Evolutionary conservation across 2,113 vertebrate genomes (phyloP), one percentile per base, ranked within the genome.

Genomic region (Salminus brasiliensis): DNA sequence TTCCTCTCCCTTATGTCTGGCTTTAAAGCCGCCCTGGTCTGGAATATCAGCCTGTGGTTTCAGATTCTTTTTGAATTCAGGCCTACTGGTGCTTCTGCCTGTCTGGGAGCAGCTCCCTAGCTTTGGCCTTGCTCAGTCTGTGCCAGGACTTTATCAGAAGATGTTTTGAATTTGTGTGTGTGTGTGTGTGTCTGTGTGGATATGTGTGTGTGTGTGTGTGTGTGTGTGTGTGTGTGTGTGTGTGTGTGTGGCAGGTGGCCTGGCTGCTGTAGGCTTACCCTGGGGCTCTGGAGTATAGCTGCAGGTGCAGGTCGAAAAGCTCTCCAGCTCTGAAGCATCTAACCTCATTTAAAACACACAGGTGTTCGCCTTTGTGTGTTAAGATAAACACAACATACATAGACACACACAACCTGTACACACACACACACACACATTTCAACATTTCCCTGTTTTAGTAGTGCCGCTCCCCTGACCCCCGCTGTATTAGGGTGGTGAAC

Each of bases 291-390:
- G 68, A 45, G 65, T 45, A 41, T 4, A 25, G 76, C 49, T 15
- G 11, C 11, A n/a, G 53, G 29, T 78, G 66, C 43, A 68, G 18
- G 25, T 43, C 16, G n/a, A 39, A 27, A 41, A 57, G 53, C 30
- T 36, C 62, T 36, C 32, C 7, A 78, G 53, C 49, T 15, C 76
- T 71, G 39, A 49, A 57, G 59, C 41, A 49, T 59, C 66, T 69
- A 72, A 55, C 49, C 49, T 78, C 52, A 78, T 32, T 78, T 78
- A 71, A 39, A 71, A 78, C 39, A 70, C 13, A 59, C 66, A 70
- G 66, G 52, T 62, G 53, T 71, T 78, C 13, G 7, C 18, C 36
- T 27, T n/a, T 45, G 39, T 57, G 52, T n/a, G n/a, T n/a, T n/a
- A n/a, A n/a, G n/a, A n/a, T n/a, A n/a, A n/a, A n/a, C n/a, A n/a